These are phyloP conservation scores for Ormyrus pomaceus DNA, from an alignment of 2,888 invertebrate species.

Conservation along the genomic window DNA sequence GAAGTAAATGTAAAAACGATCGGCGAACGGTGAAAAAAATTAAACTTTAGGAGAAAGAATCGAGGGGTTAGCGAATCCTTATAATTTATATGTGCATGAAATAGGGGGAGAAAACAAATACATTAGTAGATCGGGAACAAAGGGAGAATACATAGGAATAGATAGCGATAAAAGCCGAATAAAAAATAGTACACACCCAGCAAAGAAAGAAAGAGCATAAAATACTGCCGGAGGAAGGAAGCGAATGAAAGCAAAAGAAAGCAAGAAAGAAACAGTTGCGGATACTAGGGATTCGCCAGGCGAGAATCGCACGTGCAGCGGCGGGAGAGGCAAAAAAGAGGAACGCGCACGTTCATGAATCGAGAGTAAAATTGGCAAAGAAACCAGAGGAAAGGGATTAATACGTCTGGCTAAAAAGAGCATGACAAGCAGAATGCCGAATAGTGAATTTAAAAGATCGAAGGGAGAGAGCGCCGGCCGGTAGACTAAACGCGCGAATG, in stretches of 20 bases:
- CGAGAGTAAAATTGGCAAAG: neutral
- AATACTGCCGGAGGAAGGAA: slow-evolving; percentile 1
- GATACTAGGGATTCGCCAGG: neutral
- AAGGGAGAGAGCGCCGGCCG: neutral
- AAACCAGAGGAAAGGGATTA: slow-evolving; percentile 4
- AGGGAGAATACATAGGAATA: slow-evolving; percentile 5
- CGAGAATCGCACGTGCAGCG: neutral
- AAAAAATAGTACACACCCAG: too few species aligned
- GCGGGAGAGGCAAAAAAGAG: neutral
- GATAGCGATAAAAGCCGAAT: slow-evolving; percentile 4
- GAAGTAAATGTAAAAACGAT: too few species aligned
- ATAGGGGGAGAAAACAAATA: too few species aligned
- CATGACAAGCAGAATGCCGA: slow-evolving; percentile 4
- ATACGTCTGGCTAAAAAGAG: slow-evolving; percentile 1
- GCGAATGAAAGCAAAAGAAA: neutral
- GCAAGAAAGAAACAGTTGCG: neutral
- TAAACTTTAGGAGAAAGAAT: too few species aligned
- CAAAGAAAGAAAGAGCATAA: neutral
- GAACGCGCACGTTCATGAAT: neutral
- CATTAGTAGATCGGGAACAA: too few species aligned
- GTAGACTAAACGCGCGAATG: neutral
- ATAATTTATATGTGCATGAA: too few species aligned
- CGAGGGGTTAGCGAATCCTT: too few species aligned
- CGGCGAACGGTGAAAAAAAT: too few species aligned
- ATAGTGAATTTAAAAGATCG: slow-evolving; percentile 29